A percentile compares a stretch with the other conserved stretches of the same genome.
Evolutionary conservation across 2,113 vertebrate species (phyloP).

Genomic region (Rhineura floridana): DNA sequence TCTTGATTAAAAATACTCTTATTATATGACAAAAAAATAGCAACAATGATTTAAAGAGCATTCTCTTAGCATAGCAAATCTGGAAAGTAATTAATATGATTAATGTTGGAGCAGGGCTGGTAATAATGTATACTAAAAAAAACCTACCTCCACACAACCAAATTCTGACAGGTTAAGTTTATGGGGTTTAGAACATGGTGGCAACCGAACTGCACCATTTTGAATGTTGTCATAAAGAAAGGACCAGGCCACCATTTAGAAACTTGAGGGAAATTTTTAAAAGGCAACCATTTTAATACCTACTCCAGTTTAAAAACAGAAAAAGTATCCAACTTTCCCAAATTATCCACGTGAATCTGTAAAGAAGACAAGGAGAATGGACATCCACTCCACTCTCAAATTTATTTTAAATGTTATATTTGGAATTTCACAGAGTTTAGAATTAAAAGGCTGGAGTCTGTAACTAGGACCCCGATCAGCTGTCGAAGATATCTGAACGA

Average conservation of each 20-base stretch:
- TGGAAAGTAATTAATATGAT: conserved; percentile 54
- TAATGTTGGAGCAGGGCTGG: conserved; percentile 49
- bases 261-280: background rate
- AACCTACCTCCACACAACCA: background rate
- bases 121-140: background rate
- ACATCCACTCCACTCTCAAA: background rate
- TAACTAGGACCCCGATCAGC: background rate
- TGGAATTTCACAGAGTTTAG: background rate
- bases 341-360: background rate
- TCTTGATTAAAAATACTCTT: conserved; percentile 72
- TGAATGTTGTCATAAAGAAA: too few species aligned
- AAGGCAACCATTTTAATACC: background rate
- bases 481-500: conserved; percentile 6
- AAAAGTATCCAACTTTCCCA: background rate
- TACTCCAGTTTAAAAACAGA: background rate
- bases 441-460: background rate
- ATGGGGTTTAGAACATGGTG: background rate
- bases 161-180: background rate
- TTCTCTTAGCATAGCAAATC: conserved; percentile 34
- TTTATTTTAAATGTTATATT: background rate
- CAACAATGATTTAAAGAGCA: conserved; percentile 59
- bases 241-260: background rate
- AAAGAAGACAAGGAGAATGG: background rate
- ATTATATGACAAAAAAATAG: conserved; percentile 17
- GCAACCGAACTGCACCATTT: background rate